These are phyloP conservation scores for Furcula furcula DNA, from an alignment of 2,888 invertebrate species.

Conservation along the genomic window DNA sequence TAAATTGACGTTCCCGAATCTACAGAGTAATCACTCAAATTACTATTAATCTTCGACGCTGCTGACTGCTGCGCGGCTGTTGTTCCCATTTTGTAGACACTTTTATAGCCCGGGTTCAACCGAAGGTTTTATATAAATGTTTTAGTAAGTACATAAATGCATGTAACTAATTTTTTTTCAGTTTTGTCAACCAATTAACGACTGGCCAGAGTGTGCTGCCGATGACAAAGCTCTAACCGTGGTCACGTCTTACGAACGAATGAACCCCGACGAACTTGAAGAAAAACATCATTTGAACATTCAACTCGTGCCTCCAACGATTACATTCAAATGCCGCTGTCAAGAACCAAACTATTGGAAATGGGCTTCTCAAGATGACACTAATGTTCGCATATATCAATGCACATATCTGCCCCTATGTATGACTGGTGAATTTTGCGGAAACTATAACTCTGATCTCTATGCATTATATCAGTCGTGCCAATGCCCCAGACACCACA, in stretches of 20 bases:
- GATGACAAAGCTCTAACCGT: constrained; percentile 61
- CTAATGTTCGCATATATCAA: constrained; percentile 45
- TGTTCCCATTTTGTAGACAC: too few relatives aligned
- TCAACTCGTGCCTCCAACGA: constrained; percentile 63
- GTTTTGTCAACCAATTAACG: constrained; percentile 74
- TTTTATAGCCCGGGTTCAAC: too few relatives aligned
- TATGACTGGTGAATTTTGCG: constrained; percentile 81
- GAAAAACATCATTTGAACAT: constrained; percentile 58
- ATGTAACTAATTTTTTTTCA: constrained; percentile 36
- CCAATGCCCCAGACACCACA: constrained; percentile 81
- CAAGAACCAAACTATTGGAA: constrained; percentile 78
- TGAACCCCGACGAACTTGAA: constrained; percentile 68
- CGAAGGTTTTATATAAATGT: too few relatives aligned
- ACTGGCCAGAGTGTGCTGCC: constrained; percentile 58
- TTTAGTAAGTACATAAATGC: too few relatives aligned
- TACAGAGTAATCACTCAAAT: too few relatives aligned
- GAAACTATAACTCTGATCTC: constrained; percentile 80
- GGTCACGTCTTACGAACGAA: constrained; percentile 42
- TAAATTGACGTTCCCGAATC: too few relatives aligned
- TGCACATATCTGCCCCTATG: constrained; percentile 79
- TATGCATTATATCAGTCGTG: constrained; percentile 84
- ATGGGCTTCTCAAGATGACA: constrained; percentile 38
- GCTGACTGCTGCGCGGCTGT: too few relatives aligned
- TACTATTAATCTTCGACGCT: too few relatives aligned
- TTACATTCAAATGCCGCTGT: constrained; percentile 75